A percentile compares a stretch with the other conserved stretches of the same genome.
These are phyloP conservation scores for Strigamia transsilvanica DNA, from an alignment of 2,888 invertebrate species.

Conservation along the genomic window DNA sequence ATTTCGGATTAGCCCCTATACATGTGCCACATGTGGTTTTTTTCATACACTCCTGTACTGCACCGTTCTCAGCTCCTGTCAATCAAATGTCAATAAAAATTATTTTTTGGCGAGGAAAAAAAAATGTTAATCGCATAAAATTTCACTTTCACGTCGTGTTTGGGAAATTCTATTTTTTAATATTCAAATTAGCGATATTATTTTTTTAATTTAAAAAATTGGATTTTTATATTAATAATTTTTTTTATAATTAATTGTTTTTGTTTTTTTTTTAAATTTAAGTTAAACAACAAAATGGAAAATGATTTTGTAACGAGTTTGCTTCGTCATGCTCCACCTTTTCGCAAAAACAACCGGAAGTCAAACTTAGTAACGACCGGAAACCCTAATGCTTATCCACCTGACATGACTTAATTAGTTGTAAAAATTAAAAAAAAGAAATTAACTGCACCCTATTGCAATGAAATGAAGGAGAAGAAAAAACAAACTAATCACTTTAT, in stretches of 20 bases:
- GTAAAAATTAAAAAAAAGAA: constrained; percentile 1
- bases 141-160: constrained; percentile 9
- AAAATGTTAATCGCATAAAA: constrained; percentile 12
- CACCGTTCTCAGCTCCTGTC: neutral
- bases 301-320: constrained; percentile 21
- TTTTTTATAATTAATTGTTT: neutral
- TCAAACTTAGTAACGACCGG: constrained; percentile 5
- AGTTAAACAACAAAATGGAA: neutral
- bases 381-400: constrained; percentile 17
- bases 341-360: constrained; percentile 8
- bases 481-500: neutral
- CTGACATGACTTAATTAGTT: neutral
- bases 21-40: constrained; percentile 40
- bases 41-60: constrained; percentile 9
- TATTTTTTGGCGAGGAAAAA: neutral
- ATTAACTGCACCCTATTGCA: neutral
- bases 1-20: constrained; percentile 7
- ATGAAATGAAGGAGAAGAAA: neutral
- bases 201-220: no score
- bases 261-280: neutral
- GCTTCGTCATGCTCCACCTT: constrained; percentile 26
- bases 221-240: neutral
- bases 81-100: constrained; percentile 18
- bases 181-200: neutral
- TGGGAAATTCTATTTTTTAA: neutral